Conservation (phyloP, 2,888 invertebrate genomes). For the Oligia strigilis region DNA sequence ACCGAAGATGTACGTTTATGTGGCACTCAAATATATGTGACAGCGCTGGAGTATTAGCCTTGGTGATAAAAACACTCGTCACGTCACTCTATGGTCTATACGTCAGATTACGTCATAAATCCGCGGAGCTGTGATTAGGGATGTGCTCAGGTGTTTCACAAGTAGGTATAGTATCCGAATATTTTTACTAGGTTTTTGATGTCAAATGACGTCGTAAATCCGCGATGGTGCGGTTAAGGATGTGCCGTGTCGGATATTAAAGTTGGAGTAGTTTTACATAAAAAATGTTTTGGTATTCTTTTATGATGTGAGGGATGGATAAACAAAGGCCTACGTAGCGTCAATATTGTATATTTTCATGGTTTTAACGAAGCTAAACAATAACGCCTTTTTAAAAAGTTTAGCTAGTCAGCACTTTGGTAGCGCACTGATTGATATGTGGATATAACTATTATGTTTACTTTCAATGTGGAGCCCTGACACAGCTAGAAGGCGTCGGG, state of each 20-base stretch:
- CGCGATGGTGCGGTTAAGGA: slow-evolving; percentile 32
- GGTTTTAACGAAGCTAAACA: background rate
- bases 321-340: background rate
- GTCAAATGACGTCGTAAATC: slow-evolving; percentile 58
- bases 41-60: slow-evolving; percentile 41
- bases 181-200: slow-evolving; percentile 15
- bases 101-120: slow-evolving; percentile 58
- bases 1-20: slow-evolving; percentile 50
- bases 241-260: slow-evolving; percentile 38
- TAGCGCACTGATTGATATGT: background rate
- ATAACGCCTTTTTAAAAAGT: background rate
- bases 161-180: slow-evolving; percentile 37
- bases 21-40: slow-evolving; percentile 49
- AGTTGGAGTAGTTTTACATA: slow-evolving; percentile 39
- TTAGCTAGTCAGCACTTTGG: background rate
- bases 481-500: too few relatives aligned
- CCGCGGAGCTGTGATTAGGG: slow-evolving; percentile 45
- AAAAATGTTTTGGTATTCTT: background rate
- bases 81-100: slow-evolving; percentile 46
- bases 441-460: too few relatives aligned
- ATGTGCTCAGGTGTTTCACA: slow-evolving; percentile 50
- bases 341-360: background rate
- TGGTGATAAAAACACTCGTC: slow-evolving; percentile 59
- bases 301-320: background rate
- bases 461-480: background rate